These are phyloP conservation scores for Stenoptilia bipunctidactyla DNA, from an alignment of 2,888 invertebrate species.

Conservation along the genomic window DNA sequence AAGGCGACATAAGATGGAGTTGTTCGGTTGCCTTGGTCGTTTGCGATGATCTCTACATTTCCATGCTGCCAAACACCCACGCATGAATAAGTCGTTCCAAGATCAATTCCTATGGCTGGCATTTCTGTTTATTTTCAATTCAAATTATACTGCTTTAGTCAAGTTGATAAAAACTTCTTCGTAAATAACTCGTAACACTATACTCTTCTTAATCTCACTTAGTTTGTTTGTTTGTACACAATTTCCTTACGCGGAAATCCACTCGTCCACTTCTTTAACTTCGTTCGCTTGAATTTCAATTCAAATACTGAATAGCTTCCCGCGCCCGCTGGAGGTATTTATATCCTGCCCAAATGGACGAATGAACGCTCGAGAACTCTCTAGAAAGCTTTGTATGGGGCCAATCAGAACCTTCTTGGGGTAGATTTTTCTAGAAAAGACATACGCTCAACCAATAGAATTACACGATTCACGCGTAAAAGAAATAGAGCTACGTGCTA, in stretches of 20 bases:
- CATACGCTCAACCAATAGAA: neutral
- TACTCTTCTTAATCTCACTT: too few species aligned
- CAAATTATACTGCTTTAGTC: neutral
- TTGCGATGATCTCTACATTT: too few species aligned
- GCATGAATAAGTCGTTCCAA: too few species aligned
- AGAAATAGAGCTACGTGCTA: neutral
- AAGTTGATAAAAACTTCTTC: neutral
- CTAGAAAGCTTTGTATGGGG: neutral
- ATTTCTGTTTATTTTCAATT: too few species aligned
- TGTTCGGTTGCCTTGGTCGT: constrained; percentile 73
- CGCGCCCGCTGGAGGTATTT: neutral
- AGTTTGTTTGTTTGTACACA: too few species aligned
- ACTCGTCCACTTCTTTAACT: too few species aligned
- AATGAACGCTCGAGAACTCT: too few species aligned
- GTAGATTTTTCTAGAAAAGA: neutral
- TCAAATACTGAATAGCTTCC: neutral
- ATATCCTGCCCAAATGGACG: too few species aligned
- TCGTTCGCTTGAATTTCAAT: too few species aligned
- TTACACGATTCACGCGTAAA: neutral
- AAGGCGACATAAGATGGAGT: constrained; percentile 78
- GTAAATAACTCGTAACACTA: neutral
- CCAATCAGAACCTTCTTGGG: neutral
- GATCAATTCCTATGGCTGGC: too few species aligned
- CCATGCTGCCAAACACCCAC: too few species aligned
- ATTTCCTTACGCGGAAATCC: too few species aligned